phyloP scores from a whole-genome alignment of 2,797 vertebrate genomes.

The Tinamus major region DNA sequence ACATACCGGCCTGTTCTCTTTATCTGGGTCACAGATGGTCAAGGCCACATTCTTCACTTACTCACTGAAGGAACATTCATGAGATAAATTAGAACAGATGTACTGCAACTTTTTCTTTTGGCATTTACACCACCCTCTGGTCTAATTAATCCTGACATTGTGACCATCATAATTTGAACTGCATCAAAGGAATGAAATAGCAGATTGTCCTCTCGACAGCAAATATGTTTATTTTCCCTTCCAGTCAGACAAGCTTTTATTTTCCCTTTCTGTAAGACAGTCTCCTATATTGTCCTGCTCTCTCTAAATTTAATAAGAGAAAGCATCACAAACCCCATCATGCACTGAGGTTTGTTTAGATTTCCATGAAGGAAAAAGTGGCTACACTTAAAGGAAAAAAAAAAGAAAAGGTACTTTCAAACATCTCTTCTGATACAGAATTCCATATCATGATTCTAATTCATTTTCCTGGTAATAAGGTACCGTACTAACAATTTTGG shows the following conservation, averaged over 20 bases:
- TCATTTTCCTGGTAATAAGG: conserved; percentile 48
- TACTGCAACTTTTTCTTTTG: conserved; percentile 60
- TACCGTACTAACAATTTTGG: conserved; percentile 45
- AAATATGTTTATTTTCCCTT: conserved; percentile 65
- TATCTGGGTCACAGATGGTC: conserved; percentile 83
- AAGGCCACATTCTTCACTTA: conserved; percentile 59
- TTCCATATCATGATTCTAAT: conserved; percentile 19
- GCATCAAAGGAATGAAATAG: conserved; percentile 59
- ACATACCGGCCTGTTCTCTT: conserved; percentile 25
- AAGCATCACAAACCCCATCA: background rate
- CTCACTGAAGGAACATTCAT: conserved; percentile 52
- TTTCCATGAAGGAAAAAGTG: background rate
- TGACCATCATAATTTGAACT: conserved; percentile 36
- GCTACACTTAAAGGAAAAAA: conserved; percentile 33
- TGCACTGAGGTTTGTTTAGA: background rate
- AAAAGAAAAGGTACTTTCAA: background rate
- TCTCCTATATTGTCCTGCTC: background rate
- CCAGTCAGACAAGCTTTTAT: background rate
- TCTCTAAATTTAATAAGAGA: background rate
- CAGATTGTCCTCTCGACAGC: conserved; percentile 36
- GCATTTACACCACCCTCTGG: conserved; percentile 61
- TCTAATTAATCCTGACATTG: conserved; percentile 75
- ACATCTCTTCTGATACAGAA: conserved; percentile 22
- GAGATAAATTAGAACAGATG: conserved; percentile 75
- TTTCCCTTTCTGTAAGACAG: conserved; percentile 11